These are phyloP conservation scores for Rhabdomys pumilio DNA, from an alignment of 2,797 vertebrate species.

Conservation along the genomic window DNA sequence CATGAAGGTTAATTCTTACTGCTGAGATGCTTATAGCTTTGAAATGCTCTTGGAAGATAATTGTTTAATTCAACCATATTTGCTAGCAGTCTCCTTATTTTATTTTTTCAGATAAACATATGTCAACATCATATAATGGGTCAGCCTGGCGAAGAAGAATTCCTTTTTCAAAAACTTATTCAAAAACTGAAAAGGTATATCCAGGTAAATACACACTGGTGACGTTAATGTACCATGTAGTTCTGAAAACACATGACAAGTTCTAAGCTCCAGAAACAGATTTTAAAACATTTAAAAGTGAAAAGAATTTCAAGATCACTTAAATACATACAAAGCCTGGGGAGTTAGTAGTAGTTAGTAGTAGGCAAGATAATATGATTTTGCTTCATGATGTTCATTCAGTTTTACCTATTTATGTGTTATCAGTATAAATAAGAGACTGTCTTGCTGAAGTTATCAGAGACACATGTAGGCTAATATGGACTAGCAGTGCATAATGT, in stretches of 20 bases:
- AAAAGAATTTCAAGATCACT: not conserved
- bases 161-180: slow-evolving; percentile 84
- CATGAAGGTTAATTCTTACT: slow-evolving; percentile 35
- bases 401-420: not conserved
- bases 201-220: slow-evolving; percentile 84
- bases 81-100: slow-evolving; percentile 45
- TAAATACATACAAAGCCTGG: slow-evolving; percentile 24
- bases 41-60: not conserved
- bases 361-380: slow-evolving; percentile 30
- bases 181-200: slow-evolving; percentile 84
- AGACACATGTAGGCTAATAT: not conserved
- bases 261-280: slow-evolving; percentile 51
- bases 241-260: slow-evolving; percentile 28
- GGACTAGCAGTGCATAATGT: not conserved
- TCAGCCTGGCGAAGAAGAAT: slow-evolving; percentile 87
- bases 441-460: not conserved
- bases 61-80: slow-evolving; percentile 63
- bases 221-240: not conserved
- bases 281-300: slow-evolving; percentile 61
- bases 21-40: slow-evolving; percentile 40
- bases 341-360: not conserved
- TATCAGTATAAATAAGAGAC: slow-evolving; percentile 13
- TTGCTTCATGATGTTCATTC: not conserved
- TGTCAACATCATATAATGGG: slow-evolving; percentile 80
- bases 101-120: slow-evolving; percentile 84